These are phyloP conservation scores for Uropsilus gracilis DNA, from an alignment of 2,113 vertebrate genomes.

Conservation along the genomic window DNA sequence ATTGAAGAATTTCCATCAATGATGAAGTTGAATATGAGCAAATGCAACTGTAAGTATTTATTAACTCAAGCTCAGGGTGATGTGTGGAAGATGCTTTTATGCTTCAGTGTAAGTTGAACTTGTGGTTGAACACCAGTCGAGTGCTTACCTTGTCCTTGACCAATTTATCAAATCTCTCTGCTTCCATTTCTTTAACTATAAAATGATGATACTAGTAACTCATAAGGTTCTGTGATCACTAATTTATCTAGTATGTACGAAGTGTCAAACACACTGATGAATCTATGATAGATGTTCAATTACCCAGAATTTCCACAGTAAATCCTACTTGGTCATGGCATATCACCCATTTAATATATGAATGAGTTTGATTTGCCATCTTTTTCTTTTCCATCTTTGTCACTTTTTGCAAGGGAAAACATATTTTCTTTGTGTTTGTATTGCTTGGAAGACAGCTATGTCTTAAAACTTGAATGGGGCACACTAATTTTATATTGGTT, in stretches of 20 bases:
- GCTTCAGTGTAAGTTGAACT: background rate
- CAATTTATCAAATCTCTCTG: background rate
- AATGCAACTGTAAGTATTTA: background rate
- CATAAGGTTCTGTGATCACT: background rate
- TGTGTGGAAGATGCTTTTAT: background rate
- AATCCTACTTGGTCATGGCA: background rate
- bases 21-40: background rate
- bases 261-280: background rate
- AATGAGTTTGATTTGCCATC: background rate
- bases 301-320: constrained; percentile 41
- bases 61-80: background rate
- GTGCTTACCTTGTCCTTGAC: background rate
- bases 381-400: constrained; percentile 31
- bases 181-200: background rate
- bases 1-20: constrained; percentile 5
- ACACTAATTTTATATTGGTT: background rate
- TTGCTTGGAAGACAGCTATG: background rate
- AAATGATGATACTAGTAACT: background rate
- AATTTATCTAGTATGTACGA: constrained; percentile 8
- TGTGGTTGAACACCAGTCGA: background rate
- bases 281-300: background rate
- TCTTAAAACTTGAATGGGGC: background rate
- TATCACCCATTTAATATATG: background rate
- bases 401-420: background rate
- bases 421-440: constrained; percentile 30